Evolutionary conservation across 2,797 vertebrate genomes (phyloP), one percentile per base, ranked within the genome.

Genomic region (Poecilia velifera): DNA sequence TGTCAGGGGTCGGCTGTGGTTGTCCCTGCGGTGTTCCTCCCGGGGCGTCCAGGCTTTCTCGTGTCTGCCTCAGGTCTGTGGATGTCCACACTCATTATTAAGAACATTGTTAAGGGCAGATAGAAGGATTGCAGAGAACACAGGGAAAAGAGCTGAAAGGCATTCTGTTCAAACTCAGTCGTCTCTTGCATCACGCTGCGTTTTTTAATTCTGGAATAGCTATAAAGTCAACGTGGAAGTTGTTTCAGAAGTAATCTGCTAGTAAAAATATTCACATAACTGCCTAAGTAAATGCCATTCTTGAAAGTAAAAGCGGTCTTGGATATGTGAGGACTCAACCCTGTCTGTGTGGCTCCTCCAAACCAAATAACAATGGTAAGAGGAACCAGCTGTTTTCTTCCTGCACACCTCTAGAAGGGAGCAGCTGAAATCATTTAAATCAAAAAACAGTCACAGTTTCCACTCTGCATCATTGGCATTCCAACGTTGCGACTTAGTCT

Each of bases 381-480:
- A 84, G 91, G 87, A 94, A 87, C 92, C 94, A 95, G 94, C 94
- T 95, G 93, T 93, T 95, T 45, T 92, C 89, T 93, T 80, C 71
- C 90, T 85, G 86, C 62, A 87, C 87, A 92, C 87, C 92, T 94
- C 93, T 92, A 86, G 41, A 92, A 90, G 92, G 85, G 86, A 89
- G 88, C 94, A 96, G 95, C 95, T 96, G 94, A 96, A 95, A 94
- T 86, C 93, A 87, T 95, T 96, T 95, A 96, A 95, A 95, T 94
- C 92, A 85, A 95, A 94, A 94, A 91, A 89, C 94, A 94, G 94
- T 96, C 94, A 95, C 94, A 94, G 94, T 95, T 95, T 96, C 94
- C 95, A 95, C 91, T 90, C 84, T 77, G 88, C 91, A 90, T 94
- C 92, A 95, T 90, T 87, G 87, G 88, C 93, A 94, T 96, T 94